Base-by-base conservation (phyloP, 1,140 invertebrate genomes). In the Notospermus geniculatus region DNA sequence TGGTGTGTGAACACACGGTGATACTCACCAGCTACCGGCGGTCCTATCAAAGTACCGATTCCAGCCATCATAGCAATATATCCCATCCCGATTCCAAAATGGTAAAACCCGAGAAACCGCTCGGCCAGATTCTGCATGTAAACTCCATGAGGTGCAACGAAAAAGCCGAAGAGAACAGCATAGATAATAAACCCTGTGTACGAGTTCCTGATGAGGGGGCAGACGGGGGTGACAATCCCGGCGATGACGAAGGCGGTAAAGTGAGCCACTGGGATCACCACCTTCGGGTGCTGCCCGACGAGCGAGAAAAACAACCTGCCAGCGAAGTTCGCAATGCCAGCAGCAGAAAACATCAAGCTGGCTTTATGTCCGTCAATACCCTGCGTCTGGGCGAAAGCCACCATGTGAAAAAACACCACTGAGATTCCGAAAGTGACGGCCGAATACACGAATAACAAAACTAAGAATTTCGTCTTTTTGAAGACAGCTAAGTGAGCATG, bases 291-390 rank as follows among this genome's bases (percentile, higher is more conserved):
- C 23, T 68, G 50, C 5, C 45, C 62, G 0, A 70, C 13, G 13
- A 55, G 13, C 7, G 63, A 64, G 36, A 65, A 67, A 4, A 28
- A 28, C 22, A 72, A 53, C 0, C 66, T 59, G 45, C 68, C 68
- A 13, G 70, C 58, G 2, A 73, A 65, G 55, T 79, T 78, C 7
- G 74, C 64, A 2, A 77, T 68, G 9, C 82, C 94, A 72, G 97
- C 95, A 57, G 94, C 89, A 2, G 94, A 96, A 13, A 97, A 76
- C 43, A 97, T 82, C 77, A 91, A 90, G 11, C 43, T 39, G n/a
- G 62, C 54, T 17, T 25, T 43, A 11, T 52, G 54, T 13, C 56
- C 23, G 25, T 23, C n/a, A 27, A 23, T 5, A 11, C 60, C 66
- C 23, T 32, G 63, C 4, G 32, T 36, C 32, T 36, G 32, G 13